A percentile compares a stretch with the other conserved stretches of the same genome.
These are phyloP conservation scores for Chironomus riparius DNA, from an alignment of 2,888 invertebrate genomes.

Conservation along the genomic window DNA sequence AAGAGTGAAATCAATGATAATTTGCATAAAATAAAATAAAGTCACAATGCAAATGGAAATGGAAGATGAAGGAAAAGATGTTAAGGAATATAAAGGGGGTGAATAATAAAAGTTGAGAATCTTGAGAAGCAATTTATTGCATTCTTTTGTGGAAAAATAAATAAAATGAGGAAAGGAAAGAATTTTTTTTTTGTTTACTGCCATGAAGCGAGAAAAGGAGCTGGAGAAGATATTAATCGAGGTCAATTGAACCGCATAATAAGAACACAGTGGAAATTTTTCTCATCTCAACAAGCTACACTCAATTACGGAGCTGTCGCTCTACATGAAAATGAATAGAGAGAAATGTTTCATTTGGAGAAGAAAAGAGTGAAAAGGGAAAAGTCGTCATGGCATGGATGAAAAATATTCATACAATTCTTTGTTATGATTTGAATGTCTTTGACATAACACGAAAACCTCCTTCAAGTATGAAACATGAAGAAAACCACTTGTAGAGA, in stretches of 20 bases:
- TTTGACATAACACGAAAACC: background rate
- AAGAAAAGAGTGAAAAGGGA: background rate
- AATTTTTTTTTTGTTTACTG: too few relatives aligned
- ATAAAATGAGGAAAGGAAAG: too few relatives aligned
- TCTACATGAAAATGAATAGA: background rate
- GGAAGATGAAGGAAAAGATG: background rate
- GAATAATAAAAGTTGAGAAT: background rate
- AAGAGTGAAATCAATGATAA: background rate
- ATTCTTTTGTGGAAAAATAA: background rate
- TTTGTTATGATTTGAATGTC: too few relatives aligned
- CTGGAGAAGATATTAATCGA: background rate
- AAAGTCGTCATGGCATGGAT: background rate
- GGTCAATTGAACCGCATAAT: constrained; percentile 13
- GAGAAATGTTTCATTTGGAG: background rate
- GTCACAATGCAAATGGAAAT: background rate
- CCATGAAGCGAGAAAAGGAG: too few relatives aligned
- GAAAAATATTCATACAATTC: background rate
- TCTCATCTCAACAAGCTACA: background rate
- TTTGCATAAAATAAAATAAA: background rate
- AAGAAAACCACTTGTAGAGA: background rate
- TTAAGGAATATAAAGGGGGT: background rate
- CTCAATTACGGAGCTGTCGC: background rate
- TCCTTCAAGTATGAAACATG: background rate
- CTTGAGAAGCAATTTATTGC: constrained; percentile 3
- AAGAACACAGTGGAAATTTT: background rate